Conservation (phyloP, 2,888 invertebrate genomes). For the Sphinx pinastri region DNA sequence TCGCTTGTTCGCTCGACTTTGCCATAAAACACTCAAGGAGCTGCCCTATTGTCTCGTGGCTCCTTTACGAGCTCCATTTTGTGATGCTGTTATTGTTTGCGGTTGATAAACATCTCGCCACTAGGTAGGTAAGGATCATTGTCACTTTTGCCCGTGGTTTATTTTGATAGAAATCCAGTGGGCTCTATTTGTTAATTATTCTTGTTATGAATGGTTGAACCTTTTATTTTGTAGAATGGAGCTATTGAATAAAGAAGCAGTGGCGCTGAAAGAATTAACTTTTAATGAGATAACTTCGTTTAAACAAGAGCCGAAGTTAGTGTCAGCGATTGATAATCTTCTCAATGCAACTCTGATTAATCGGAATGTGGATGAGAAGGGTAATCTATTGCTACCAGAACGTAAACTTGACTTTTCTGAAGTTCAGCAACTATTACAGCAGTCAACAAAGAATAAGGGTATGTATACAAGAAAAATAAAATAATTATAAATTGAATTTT, state of each 20-base stretch:
- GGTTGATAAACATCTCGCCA: constrained; percentile 83
- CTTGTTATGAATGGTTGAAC: constrained; percentile 58
- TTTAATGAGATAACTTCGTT: constrained; percentile 52
- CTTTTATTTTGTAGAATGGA: constrained; percentile 67
- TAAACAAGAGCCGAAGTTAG: constrained; percentile 69
- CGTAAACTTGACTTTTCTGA: constrained; percentile 69
- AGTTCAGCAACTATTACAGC: constrained; percentile 62
- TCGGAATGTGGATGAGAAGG: constrained; percentile 34
- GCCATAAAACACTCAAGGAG: constrained; percentile 78
- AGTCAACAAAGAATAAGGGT: constrained; percentile 43
- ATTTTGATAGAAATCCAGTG: constrained; percentile 69
- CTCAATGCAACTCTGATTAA: constrained; percentile 45
- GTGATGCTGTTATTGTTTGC: constrained; percentile 83
- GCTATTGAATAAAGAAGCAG: constrained; percentile 67
- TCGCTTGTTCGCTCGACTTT: constrained; percentile 75
- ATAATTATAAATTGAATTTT: not conserved
- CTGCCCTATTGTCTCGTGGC: constrained; percentile 79
- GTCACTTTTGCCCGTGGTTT: constrained; percentile 75
- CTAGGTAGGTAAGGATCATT: constrained; percentile 81
- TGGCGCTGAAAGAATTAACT: constrained; percentile 56
- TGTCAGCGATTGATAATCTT: constrained; percentile 69
- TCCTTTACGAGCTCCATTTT: constrained; percentile 82
- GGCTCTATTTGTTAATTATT: constrained; percentile 74
- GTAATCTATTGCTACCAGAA: constrained; percentile 57
- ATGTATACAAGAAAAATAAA: not conserved